These are phyloP conservation scores for Spermophilus dauricus DNA, from an alignment of 2,113 vertebrate species.

Conservation along the genomic window DNA sequence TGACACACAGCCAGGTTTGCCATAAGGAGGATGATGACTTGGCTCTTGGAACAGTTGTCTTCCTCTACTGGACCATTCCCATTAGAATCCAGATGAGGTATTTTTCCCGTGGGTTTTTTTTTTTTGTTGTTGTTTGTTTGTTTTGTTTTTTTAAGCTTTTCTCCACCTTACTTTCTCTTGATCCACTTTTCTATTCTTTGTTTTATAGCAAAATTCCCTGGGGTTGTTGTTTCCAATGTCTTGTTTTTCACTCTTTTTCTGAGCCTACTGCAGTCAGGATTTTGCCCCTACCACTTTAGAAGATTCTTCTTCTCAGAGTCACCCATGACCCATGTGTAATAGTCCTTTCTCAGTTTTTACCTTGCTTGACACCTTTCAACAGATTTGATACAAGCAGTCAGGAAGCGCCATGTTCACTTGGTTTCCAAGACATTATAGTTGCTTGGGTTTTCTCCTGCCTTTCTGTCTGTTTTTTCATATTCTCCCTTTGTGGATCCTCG, in stretches of 20 bases:
- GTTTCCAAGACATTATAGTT: background rate
- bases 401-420: background rate
- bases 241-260: background rate
- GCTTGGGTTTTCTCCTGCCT: background rate
- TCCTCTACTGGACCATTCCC: background rate
- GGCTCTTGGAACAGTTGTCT: background rate
- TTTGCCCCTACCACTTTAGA: background rate
- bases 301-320: background rate
- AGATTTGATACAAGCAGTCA: background rate
- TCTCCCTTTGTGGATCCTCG: background rate
- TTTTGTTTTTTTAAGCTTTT: background rate
- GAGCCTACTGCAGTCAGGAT: background rate
- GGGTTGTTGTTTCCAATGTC: background rate
- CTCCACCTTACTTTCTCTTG: background rate
- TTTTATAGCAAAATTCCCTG: background rate
- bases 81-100: background rate
- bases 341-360: background rate
- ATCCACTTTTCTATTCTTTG: background rate
- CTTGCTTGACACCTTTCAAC: background rate
- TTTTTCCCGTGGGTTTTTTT: background rate
- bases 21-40: background rate
- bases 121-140: no score
- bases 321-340: background rate
- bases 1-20: background rate
- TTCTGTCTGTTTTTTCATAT: background rate